Base-by-base conservation (phyloP, 2,888 invertebrate genomes). In the Drosophila anceps region DNA sequence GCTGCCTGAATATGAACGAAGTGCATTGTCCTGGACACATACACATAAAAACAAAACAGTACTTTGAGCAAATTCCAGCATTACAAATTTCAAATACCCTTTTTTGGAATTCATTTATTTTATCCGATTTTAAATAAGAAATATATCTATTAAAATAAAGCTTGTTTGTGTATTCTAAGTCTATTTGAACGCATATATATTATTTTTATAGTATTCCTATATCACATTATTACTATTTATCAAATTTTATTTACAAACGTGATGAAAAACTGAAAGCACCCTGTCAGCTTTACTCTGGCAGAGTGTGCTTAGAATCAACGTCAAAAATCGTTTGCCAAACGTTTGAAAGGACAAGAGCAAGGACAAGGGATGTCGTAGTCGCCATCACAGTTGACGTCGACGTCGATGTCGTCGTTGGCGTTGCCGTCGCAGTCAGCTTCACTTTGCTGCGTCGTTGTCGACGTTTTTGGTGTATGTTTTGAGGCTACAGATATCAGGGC, bases 401-500 rank as follows among this genome's bases (percentile, higher is more conserved):
- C 60, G 57, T 41, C 33, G 43, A 57, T 62, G 39, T 27, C 51
- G 61, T 31, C 61, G 53, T 37, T 29, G 37, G 63, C 20, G 65
- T 20, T n/a, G 33, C 33, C 54, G 73, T 66, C 54, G 41, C 44
- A n/a, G 74, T 67, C 50, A 54, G 65, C 39, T 53, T 68, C 61
- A 50, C 37, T 69, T 55, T 43, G 33, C 59, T 51, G 20, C 18
- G 27, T 13, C 54, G 55, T 43, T 31, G 55, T 57, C 55, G 64
- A 64, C 51, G 67, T 50, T 67, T 77, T 73, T 55, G 85, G 83
- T 82, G 76, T 81, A 82, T 89, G 89, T 87, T 86, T 84, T 89
- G 90, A 84, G 90, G 88, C 85, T 88, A 88, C 66, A 81, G 78
- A 80, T 88, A 90, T 88, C 82, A 88, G 91, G 91, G 91, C 91